Conservation (phyloP, 2,888 invertebrate genomes). For the Spilarctia lutea region DNA sequence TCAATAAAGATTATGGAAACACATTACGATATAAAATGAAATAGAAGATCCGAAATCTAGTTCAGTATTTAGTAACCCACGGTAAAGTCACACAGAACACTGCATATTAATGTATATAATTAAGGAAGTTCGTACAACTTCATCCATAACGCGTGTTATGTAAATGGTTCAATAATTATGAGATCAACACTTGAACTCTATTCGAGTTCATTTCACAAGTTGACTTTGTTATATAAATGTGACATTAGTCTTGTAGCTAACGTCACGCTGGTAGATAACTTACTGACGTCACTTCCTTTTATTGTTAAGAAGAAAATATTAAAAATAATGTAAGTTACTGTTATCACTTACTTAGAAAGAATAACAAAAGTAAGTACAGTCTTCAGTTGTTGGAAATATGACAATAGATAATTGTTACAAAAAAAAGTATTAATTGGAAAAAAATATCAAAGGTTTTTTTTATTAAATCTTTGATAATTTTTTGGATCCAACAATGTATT, state of each 20-base stretch:
- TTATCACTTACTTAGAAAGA: no score
- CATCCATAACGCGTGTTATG: slow-evolving; percentile 21
- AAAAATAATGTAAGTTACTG: neutral
- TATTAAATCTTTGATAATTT: neutral
- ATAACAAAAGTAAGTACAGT: neutral
- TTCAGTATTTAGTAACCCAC: slow-evolving; percentile 4
- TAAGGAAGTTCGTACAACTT: slow-evolving; percentile 15
- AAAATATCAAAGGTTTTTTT: neutral
- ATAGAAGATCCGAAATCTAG: slow-evolving; percentile 4
- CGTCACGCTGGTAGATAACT: neutral
- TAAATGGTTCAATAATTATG: slow-evolving; percentile 26
- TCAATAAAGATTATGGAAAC: neutral
- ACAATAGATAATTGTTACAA: neutral
- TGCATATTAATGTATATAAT: slow-evolving; percentile 16
- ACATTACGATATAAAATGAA: neutral
- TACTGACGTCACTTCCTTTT: neutral
- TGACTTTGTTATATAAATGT: slow-evolving; percentile 9
- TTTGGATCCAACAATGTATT: no score
- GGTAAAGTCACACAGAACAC: slow-evolving; percentile 2
- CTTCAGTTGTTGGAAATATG: neutral
- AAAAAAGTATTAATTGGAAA: no score
- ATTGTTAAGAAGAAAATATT: neutral
- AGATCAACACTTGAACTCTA: slow-evolving; percentile 26
- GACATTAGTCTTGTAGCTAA: slow-evolving; percentile 3
- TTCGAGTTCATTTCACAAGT: slow-evolving; percentile 13